These are phyloP conservation scores for Pavo muticus DNA, from an alignment of 2,113 vertebrate genomes.

Conservation along the genomic window DNA sequence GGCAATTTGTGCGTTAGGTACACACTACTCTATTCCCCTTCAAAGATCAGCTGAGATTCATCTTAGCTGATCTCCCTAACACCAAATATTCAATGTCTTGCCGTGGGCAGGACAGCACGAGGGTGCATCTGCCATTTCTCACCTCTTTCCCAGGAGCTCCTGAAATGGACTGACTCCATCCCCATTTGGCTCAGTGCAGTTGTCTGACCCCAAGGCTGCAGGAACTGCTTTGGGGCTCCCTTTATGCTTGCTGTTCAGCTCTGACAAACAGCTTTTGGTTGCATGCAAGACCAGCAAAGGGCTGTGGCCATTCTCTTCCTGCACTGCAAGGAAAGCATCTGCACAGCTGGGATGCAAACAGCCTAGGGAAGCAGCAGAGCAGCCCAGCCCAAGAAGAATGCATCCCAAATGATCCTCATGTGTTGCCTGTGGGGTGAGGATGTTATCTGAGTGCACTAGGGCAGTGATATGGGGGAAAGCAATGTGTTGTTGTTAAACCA, in stretches of 20 bases:
- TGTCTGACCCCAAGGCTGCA: neutral
- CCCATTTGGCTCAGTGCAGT: neutral
- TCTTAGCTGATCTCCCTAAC: rapidly evolving
- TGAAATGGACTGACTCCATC: neutral
- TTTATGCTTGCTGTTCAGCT: neutral
- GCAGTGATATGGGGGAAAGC: rapidly evolving
- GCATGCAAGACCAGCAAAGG: neutral
- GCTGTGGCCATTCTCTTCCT: neutral
- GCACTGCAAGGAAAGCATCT: neutral
- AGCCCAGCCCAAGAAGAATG: neutral
- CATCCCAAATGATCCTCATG: rapidly evolving
- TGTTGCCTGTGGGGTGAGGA: rapidly evolving
- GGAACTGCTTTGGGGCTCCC: neutral
- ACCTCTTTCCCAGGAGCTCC: neutral
- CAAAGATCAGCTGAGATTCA: neutral
- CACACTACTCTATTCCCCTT: neutral
- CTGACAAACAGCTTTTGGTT: neutral
- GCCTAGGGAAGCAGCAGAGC: neutral
- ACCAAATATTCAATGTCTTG: neutral
- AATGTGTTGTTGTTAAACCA: neutral
- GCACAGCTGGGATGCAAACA: neutral
- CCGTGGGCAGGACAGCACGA: neutral
- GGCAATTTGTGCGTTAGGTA: neutral
- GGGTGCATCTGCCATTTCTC: neutral
- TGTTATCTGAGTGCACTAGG: rapidly evolving